A percentile compares a stretch with the other conserved stretches of the same genome.
These are phyloP conservation scores for Zaprionus tsacasi DNA, from an alignment of 1,140 invertebrate genomes.

Conservation along the genomic window DNA sequence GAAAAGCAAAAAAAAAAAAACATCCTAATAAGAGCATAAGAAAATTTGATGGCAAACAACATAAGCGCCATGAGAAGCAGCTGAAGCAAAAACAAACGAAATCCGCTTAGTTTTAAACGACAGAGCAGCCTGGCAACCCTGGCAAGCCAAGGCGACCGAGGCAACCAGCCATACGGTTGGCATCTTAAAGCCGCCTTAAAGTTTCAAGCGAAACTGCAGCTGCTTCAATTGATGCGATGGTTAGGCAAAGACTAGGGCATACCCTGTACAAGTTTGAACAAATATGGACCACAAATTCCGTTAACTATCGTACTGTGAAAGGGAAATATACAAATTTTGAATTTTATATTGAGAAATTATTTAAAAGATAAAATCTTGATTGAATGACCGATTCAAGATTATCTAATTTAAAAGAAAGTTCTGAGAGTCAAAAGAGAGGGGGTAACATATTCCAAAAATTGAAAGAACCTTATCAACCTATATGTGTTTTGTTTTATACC, in stretches of 20 bases:
- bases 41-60: constrained; percentile 65
- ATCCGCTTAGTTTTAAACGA: constrained; percentile 62
- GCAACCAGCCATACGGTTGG: not conserved
- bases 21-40: constrained; percentile 52
- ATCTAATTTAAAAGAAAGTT: too few relatives aligned
- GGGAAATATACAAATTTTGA: not conserved
- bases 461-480: too few relatives aligned
- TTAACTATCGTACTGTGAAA: not conserved
- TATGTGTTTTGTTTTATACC: too few relatives aligned
- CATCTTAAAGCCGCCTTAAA: constrained; percentile 2
- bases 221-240: not conserved
- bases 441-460: too few relatives aligned
- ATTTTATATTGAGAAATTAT: too few relatives aligned
- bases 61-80: constrained; percentile 50
- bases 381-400: too few relatives aligned
- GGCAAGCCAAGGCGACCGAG: not conserved
- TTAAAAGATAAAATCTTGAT: too few relatives aligned
- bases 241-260: not conserved
- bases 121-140: constrained; percentile 5
- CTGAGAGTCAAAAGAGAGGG: too few relatives aligned
- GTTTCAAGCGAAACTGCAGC: not conserved
- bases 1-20: constrained; percentile 41
- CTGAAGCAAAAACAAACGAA: constrained; percentile 66
- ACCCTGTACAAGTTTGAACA: not conserved
- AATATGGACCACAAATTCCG: not conserved